These are phyloP conservation scores for Hypothenemus hampei DNA, from an alignment of 1,140 invertebrate genomes.

Conservation along the genomic window DNA sequence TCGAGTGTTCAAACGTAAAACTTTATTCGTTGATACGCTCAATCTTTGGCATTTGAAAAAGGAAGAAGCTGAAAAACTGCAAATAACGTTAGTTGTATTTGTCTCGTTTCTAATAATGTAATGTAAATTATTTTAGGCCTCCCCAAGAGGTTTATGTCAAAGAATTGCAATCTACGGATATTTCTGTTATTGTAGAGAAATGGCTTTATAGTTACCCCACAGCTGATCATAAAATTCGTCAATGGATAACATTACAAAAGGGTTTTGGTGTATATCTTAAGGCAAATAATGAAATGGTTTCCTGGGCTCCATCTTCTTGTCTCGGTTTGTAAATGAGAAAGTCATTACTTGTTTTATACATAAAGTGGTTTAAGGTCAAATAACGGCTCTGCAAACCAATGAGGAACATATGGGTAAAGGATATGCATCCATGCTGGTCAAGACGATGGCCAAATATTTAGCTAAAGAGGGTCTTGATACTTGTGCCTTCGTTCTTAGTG, in stretches of 20 bases:
- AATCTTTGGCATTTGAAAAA: background rate
- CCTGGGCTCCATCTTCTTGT: conserved; percentile 5
- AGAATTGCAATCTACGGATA: background rate
- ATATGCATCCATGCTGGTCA: conserved; percentile 1
- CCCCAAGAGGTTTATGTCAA: conserved; percentile 1
- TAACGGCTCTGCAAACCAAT: conserved; percentile 3
- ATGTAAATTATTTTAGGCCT: background rate
- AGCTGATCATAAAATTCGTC: conserved; percentile 1
- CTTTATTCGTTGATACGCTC: background rate
- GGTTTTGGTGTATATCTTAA: conserved; percentile 8
- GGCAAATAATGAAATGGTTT: conserved; percentile 1
- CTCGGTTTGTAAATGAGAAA: background rate
- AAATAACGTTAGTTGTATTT: background rate
- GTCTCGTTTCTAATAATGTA: background rate
- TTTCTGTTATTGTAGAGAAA: background rate
- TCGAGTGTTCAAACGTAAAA: background rate
- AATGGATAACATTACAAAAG: background rate
- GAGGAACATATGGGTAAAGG: conserved; percentile 3
- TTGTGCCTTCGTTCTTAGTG: background rate
- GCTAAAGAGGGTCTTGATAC: conserved; percentile 5
- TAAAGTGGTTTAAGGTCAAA: conserved; percentile 5
- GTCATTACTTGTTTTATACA: background rate
- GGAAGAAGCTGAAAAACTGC: background rate
- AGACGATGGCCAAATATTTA: background rate
- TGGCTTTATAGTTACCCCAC: conserved; percentile 1